These are phyloP conservation scores for Trisateles emortualis DNA, from an alignment of 2,888 invertebrate genomes.

Conservation along the genomic window DNA sequence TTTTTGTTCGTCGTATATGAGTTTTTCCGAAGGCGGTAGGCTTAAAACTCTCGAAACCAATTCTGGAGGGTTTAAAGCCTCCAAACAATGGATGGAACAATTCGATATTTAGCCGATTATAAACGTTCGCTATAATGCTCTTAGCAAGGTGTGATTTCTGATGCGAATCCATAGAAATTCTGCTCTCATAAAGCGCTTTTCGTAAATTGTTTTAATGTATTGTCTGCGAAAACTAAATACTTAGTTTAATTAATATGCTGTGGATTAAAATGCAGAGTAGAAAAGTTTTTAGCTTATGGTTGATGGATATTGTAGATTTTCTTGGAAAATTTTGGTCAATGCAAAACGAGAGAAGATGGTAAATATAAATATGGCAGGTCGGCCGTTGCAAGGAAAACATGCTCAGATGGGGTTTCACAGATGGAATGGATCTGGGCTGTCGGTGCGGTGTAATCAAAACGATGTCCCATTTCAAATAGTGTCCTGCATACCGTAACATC, in stretches of 20 bases:
- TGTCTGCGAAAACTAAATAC: background rate
- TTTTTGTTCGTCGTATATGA: constrained; percentile 48
- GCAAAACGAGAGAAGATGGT: too few species aligned
- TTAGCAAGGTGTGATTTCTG: constrained; percentile 83
- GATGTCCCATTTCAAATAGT: too few species aligned
- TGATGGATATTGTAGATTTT: too few species aligned
- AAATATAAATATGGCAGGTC: too few species aligned
- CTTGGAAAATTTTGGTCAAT: too few species aligned
- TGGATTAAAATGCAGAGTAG: too few species aligned
- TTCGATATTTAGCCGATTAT: constrained; percentile 87
- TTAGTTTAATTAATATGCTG: background rate
- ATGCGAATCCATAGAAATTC: constrained; percentile 55
- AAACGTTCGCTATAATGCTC: constrained; percentile 81
- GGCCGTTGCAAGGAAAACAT: too few species aligned
- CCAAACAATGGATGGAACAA: constrained; percentile 83
- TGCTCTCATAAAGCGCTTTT: constrained; percentile 24
- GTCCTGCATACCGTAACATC: too few species aligned
- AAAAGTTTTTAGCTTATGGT: too few species aligned
- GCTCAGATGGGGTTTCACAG: too few species aligned
- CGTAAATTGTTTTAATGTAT: constrained; percentile 19
- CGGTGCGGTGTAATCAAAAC: too few species aligned
- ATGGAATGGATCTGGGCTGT: too few species aligned
- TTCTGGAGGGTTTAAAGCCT: constrained; percentile 80
- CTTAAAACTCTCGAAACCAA: constrained; percentile 85
- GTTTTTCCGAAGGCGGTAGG: constrained; percentile 81